Evolutionary conservation across 2,797 vertebrate genomes (phyloP), one percentile per base, ranked within the genome.

Genomic region (Alcedo atthis): DNA sequence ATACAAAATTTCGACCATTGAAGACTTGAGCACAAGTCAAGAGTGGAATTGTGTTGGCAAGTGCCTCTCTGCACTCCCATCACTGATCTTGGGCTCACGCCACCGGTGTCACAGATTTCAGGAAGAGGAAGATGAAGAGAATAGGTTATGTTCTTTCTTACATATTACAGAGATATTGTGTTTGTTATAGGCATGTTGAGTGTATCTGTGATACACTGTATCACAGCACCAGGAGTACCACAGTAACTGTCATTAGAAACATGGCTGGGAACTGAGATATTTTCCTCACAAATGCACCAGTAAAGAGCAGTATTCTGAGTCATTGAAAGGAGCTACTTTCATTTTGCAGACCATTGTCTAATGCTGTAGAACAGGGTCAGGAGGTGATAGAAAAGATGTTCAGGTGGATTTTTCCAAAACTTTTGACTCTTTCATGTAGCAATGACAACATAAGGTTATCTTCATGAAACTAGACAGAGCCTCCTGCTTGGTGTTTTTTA

Each of bases 281-380:
- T 73, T 64, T 62, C 15, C 49, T 20, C 37, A 43, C 19, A 28
- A 1, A 22, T 0, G 0, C 5, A 1, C 15, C 54, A 57, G 24
- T 40, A 49, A 86, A 78, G 15, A 74, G 16, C 16, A 74, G 8
- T 5, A 43, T 48, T 69, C 26, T 37, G 33, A 1, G 1, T 45
- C 28, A 28, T 10, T 0, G 2, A 58, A 59, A 61, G 7, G 9
- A 80, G 15, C 26, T 67, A 16, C 5, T 66, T 61, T 54, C 11
- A 25, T 48, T 57, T 28, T 68, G 28, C 15, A 76, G 25, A 30
- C 3, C 12, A 71, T 55, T 74, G 6, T 45, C 25, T 30, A 61
- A 35, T 55, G 63, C 19, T 79, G n/a, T 64, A 21, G 19, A 40
- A 15, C 2, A 20, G 42, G 18, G 15, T 71, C 5, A 3, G 32